Evolutionary conservation across 2,888 invertebrate genomes (phyloP).

Genomic region (Spilosoma lubricipeda): DNA sequence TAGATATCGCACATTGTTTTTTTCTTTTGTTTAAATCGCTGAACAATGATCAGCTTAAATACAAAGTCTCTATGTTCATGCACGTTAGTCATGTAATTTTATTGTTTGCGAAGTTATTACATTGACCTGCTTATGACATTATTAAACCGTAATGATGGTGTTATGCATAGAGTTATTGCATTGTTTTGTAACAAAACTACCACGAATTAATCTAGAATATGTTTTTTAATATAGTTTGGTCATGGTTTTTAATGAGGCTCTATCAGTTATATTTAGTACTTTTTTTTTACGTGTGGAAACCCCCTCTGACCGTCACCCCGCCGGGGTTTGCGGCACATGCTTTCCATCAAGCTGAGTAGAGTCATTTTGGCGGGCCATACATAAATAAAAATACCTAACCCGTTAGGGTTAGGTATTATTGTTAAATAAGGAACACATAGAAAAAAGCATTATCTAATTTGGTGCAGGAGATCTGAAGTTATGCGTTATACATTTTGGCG

Average conservation of each 20-base stretch:
- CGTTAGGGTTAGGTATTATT: too few species aligned
- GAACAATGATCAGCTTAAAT: not conserved
- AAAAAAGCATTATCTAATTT: too few species aligned
- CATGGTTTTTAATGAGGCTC: not conserved
- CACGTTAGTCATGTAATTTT: conserved; percentile 5
- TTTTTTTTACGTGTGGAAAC: too few species aligned
- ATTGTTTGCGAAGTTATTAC: conserved; percentile 7
- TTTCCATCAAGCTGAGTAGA: too few species aligned
- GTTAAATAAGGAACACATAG: too few species aligned
- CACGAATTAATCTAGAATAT: not conserved
- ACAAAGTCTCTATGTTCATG: not conserved
- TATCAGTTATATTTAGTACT: too few species aligned
- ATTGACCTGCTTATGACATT: conserved; percentile 13
- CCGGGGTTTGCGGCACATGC: too few species aligned
- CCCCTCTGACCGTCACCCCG: too few species aligned
- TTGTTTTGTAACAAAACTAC: not conserved
- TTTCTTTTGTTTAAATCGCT: not conserved
- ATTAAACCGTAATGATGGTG: conserved; percentile 6
- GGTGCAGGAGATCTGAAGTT: too few species aligned
- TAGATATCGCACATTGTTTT: not conserved
- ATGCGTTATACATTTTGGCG: too few species aligned
- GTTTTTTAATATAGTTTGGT: not conserved
- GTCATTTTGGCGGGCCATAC: too few species aligned
- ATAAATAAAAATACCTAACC: too few species aligned
- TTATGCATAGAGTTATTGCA: conserved; percentile 1